Conservation (phyloP, 2,113 vertebrate species). For the Anhinga anhinga region DNA sequence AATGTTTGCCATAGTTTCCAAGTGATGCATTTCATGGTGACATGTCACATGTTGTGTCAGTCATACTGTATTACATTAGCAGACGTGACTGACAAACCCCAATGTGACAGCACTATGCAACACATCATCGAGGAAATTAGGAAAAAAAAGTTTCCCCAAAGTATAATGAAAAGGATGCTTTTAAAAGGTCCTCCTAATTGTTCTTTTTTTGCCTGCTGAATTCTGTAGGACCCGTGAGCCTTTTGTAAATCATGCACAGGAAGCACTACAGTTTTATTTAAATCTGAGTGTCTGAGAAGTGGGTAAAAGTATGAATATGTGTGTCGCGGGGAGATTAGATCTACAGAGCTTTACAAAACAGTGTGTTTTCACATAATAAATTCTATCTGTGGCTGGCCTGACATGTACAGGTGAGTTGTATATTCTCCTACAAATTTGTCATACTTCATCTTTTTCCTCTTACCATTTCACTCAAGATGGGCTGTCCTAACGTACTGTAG, state of each 20-base stretch:
- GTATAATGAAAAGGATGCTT: not conserved
- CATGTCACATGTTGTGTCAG: constrained; percentile 54
- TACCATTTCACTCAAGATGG: not conserved
- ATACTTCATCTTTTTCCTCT: not conserved
- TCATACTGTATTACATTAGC: constrained; percentile 36
- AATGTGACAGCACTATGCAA: constrained; percentile 30
- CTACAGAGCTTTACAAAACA: not conserved
- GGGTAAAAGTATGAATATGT: not conserved
- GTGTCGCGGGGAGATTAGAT: not conserved
- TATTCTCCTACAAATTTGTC: not conserved
- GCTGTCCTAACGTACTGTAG: not conserved
- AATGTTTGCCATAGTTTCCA: constrained; percentile 22
- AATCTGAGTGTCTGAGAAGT: not conserved
- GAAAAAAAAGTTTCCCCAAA: not conserved
- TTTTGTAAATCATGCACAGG: not conserved
- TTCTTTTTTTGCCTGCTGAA: not conserved
- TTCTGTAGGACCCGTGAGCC: not conserved
- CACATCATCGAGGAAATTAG: not conserved
- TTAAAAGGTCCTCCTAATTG: not conserved
- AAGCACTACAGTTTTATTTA: constrained; percentile 5
- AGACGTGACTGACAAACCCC: constrained; percentile 43
- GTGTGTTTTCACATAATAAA: not conserved
- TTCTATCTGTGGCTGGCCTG: not conserved
- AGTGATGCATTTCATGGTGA: constrained; percentile 20
- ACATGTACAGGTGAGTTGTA: not conserved